These are phyloP conservation scores for Anarrhichthys ocellatus DNA, from an alignment of 2,113 vertebrate genomes.

Conservation along the genomic window DNA sequence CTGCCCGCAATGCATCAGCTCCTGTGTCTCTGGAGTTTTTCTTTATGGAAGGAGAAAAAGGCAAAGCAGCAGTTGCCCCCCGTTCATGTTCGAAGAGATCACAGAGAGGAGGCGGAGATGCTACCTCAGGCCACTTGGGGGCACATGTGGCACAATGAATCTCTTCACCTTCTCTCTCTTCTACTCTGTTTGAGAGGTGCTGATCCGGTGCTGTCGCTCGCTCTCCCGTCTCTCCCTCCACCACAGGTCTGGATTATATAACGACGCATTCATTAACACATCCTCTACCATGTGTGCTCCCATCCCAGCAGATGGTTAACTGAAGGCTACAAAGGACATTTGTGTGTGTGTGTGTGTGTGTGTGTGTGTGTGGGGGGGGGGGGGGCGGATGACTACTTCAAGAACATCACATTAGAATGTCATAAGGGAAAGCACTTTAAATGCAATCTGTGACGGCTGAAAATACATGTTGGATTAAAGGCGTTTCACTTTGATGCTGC, in stretches of 20 bases:
- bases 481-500: background rate
- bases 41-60: conserved; percentile 61
- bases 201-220: conserved; percentile 23
- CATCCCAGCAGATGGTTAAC: conserved; percentile 69
- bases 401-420: conserved; percentile 35
- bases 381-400: background rate
- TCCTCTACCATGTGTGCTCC: conserved; percentile 53
- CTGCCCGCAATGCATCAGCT: conserved; percentile 60
- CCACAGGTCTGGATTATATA: conserved; percentile 65
- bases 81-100: conserved; percentile 45
- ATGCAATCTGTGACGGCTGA: conserved; percentile 39
- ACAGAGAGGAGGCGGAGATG: background rate
- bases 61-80: conserved; percentile 44
- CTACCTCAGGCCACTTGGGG: conserved; percentile 73
- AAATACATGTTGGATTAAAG: conserved; percentile 8
- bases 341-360: background rate
- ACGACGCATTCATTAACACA: conserved; percentile 71
- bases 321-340: conserved; percentile 59
- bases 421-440: conserved; percentile 15
- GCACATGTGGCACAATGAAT: conserved; percentile 74
- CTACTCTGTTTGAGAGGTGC: conserved; percentile 33
- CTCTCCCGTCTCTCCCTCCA: conserved; percentile 6
- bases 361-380: background rate
- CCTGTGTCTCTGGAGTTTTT: conserved; percentile 41
- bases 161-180: background rate